A percentile compares a stretch with the other conserved stretches of the same genome.
These are phyloP conservation scores for Teinopalpus imperialis DNA, from an alignment of 2,888 invertebrate genomes.

Conservation along the genomic window DNA sequence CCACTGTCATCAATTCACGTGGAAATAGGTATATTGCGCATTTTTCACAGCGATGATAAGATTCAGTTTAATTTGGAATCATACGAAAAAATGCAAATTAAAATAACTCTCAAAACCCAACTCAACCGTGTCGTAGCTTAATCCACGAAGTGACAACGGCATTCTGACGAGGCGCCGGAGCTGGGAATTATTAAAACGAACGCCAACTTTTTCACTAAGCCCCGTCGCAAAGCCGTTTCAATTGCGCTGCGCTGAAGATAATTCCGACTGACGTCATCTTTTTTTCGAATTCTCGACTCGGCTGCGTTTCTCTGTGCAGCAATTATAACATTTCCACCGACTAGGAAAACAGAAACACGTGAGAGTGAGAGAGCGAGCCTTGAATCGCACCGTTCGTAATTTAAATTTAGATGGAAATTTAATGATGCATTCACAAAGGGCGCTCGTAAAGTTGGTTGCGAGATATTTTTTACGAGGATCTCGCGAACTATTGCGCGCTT, in stretches of 20 bases:
- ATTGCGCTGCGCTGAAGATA: constrained; percentile 82
- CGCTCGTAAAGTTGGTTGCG: constrained; percentile 80
- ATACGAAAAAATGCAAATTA: constrained; percentile 75
- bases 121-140: constrained; percentile 81
- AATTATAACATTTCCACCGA: constrained; percentile 81
- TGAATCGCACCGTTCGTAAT: constrained; percentile 76
- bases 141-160: constrained; percentile 82
- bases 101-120: constrained; percentile 80
- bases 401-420: constrained; percentile 83
- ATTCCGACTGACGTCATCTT: constrained; percentile 82
- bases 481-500: constrained; percentile 83
- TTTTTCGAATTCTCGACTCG: constrained; percentile 78
- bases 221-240: constrained; percentile 81
- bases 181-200: constrained; percentile 82
- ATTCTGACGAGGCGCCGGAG: constrained; percentile 82
- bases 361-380: constrained; percentile 59
- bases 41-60: constrained; percentile 42
- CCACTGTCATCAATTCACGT: constrained; percentile 57
- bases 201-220: constrained; percentile 82
- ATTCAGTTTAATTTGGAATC: constrained; percentile 57
- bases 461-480: constrained; percentile 82
- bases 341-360: constrained; percentile 81
- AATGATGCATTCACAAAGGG: constrained; percentile 82
- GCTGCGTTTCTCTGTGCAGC: constrained; percentile 77
- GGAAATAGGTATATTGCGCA: constrained; percentile 43